Percentiles rank a stretch among this genome's conserved stretches.
Conservation (phyloP, 2,888 invertebrate species). For the Drosophila anomalata region DNA sequence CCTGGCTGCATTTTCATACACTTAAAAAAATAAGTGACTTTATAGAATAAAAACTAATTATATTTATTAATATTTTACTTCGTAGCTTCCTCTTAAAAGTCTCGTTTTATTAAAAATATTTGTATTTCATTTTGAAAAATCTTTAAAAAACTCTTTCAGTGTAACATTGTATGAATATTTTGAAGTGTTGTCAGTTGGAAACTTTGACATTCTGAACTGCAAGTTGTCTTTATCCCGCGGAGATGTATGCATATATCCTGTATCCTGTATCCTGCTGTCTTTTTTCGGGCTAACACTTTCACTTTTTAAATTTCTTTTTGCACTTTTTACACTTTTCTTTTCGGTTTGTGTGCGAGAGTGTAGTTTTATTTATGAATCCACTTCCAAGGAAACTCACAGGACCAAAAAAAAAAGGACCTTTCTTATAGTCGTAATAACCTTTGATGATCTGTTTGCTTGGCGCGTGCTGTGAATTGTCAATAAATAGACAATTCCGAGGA, state of each 20-base stretch:
- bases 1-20: background rate
- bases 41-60: background rate
- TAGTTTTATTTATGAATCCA: constrained; percentile 48
- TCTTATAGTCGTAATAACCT: constrained; percentile 57
- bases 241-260: constrained; percentile 11
- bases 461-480: constrained; percentile 76
- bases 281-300: constrained; percentile 14
- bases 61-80: too few relatives aligned
- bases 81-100: too few relatives aligned
- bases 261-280: constrained; percentile 8
- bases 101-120: background rate
- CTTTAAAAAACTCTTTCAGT: background rate
- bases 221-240: constrained; percentile 28
- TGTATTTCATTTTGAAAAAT: background rate
- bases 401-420: constrained; percentile 8
- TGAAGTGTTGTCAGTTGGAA: constrained; percentile 35
- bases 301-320: constrained; percentile 9
- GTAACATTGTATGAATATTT: constrained; percentile 54
- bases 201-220: constrained; percentile 43
- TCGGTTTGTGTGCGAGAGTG: constrained; percentile 5
- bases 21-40: background rate
- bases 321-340: background rate
- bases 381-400: constrained; percentile 24
- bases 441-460: constrained; percentile 69
- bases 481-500: constrained; percentile 71